phyloP scores from a whole-genome alignment of 1,140 invertebrate genomes.

The Lordiphosa collinella region DNA sequence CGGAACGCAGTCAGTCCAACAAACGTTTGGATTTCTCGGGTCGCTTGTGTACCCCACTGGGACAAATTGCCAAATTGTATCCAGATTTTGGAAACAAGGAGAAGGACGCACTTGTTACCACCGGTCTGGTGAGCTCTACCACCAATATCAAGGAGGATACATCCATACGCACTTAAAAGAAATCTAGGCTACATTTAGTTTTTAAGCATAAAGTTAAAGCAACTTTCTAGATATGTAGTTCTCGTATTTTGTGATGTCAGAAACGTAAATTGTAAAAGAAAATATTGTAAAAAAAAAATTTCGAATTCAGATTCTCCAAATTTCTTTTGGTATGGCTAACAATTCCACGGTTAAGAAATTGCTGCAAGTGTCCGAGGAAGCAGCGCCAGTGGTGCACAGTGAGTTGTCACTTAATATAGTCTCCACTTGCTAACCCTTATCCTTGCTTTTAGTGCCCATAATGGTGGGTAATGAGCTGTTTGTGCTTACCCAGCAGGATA shows the following conservation, averaged over 20 bases:
- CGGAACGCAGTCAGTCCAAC: conserved; percentile 81
- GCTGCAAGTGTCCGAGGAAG: conserved; percentile 55
- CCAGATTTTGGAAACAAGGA: conserved; percentile 84
- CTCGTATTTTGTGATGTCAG: too few species aligned
- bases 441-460: conserved; percentile 31
- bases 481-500: conserved; percentile 57
- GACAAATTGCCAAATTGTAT: conserved; percentile 88
- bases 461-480: conserved; percentile 51
- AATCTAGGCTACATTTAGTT: not conserved
- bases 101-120: conserved; percentile 36
- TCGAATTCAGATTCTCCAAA: too few species aligned
- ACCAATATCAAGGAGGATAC: conserved; percentile 45
- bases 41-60: conserved; percentile 84
- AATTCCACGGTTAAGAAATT: conserved; percentile 20
- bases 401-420: not conserved
- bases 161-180: conserved; percentile 32
- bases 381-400: conserved; percentile 45
- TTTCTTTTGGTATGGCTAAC: conserved; percentile 21
- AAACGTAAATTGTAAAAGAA: too few species aligned
- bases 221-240: too few species aligned
- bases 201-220: not conserved
- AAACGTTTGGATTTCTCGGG: conserved; percentile 90
- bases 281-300: too few species aligned
- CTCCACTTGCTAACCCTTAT: too few species aligned
- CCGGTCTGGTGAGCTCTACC: not conserved